Base-by-base conservation (phyloP, 2,888 invertebrate species). In the Eupsilia transversa region DNA sequence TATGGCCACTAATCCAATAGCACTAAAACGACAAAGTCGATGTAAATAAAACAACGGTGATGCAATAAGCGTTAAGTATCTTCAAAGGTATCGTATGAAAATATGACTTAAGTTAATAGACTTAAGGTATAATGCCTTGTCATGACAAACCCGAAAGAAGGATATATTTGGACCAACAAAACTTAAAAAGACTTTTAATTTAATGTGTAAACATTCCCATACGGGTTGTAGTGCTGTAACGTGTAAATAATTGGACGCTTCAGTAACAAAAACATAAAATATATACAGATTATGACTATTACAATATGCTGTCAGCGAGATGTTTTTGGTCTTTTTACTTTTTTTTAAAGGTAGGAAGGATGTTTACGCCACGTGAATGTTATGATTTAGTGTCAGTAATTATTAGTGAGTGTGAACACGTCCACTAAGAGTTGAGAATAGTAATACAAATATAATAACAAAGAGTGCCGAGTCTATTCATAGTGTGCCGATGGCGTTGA, bases 301-400 rank as follows among this genome's bases (percentile, higher is more conserved):
- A 92, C 93, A 91, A 94, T 93, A 90, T 91, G 90, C 94, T 96
- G 96, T 96, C 95, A 95, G 92, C 94, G 91, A 90, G 90, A 91
- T 87, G 93, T 92, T 94, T 95, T 94, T 92, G 93, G 93, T 92
- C 91, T 92, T 92, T 91, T 91, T 85, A 88, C 68, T 88, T 93
- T 93, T 79, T 92, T 91, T 94, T 91, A 89, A 91, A 93, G 89
- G 89, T 82, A 90, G 92, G 90, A 92, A 95, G 96, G 96, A 95
- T 95, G 96, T 96, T 96, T 96, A 95, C 91, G 91, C 92, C 93
- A 94, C 92, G 94, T 94, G 93, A 91, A 93, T 94, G 92, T 92
- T 94, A 94, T 96, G 95, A 96, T 95, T 95, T 94, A 95, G 94
- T 94, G 94, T 93, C 92, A 94, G 94, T 95, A 94, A 96, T 96